A percentile compares a stretch with the other conserved stretches of the same genome.
These are phyloP conservation scores for Plagodis dolabraria DNA, from an alignment of 2,888 invertebrate species.

Conservation along the genomic window DNA sequence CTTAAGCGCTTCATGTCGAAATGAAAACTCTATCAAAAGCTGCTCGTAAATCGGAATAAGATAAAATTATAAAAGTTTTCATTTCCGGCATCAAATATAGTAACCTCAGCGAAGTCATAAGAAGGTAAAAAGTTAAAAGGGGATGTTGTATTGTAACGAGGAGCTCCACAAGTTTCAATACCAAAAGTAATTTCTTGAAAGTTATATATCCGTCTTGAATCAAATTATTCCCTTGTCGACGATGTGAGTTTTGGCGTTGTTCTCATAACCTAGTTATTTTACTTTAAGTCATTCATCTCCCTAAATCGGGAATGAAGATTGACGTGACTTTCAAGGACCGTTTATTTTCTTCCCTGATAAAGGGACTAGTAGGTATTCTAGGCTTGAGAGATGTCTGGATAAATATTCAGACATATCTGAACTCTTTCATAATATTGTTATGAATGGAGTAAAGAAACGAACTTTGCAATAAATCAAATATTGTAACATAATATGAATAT, in stretches of 20 bases:
- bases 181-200: constrained; percentile 36
- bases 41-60: neutral
- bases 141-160: constrained; percentile 48
- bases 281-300: constrained; percentile 33
- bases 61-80: constrained; percentile 38
- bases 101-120: constrained; percentile 80
- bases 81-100: constrained; percentile 57
- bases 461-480: constrained; percentile 8
- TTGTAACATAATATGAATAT: constrained; percentile 6
- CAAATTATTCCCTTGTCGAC: constrained; percentile 34
- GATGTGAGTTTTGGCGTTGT: constrained; percentile 26
- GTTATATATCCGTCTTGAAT: constrained; percentile 28
- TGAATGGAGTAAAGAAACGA: constrained; percentile 10
- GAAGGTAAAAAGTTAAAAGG: constrained; percentile 47
- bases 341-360: constrained; percentile 19
- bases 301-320: constrained; percentile 29
- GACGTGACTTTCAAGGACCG: constrained; percentile 22
- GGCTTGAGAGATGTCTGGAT: too few relatives aligned
- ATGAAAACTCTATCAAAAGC: constrained; percentile 36
- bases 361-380: constrained; percentile 9
- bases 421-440: constrained; percentile 15
- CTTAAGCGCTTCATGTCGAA: constrained; percentile 31
- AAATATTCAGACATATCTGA: constrained; percentile 23
- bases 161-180: constrained; percentile 46
- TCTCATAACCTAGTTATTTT: constrained; percentile 36